Evolutionary conservation across 2,888 invertebrate species (phyloP), one percentile per base, ranked within the genome.

Genomic region (Andrena fulva): DNA sequence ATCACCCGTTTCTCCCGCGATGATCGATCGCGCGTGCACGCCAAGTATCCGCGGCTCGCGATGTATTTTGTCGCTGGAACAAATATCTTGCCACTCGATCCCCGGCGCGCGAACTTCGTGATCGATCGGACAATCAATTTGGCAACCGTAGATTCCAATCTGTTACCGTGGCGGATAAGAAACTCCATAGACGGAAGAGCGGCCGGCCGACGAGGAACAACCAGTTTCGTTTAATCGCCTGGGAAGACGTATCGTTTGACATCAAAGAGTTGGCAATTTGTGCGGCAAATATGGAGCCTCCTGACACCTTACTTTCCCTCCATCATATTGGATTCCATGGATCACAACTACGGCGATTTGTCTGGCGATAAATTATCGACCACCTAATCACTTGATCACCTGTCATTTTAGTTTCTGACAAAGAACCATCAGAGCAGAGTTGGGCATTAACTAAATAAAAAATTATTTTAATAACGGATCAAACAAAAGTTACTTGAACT

Each of bases 111-210:
- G 83, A 88, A 88, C 83, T 88, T 88, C 72, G 80, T 88, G 88
- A 88, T 88, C 88, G 88, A 88, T 88, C 83, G 88, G 74, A 89
- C 89, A 83, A 88, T 88, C 87, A 85, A 88, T 88, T 89, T 81
- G 81, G 87, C 82, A 87, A 80, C 79, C 80, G 87, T 77, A 63
- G 85, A 71, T 87, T 83, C 85, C 88, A 85, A 87, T 89, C 89
- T 88, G 87, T 88, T 88, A 87, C 85, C 87, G 63, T 71, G 78
- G 69, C 80, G 69, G 74, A 62, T 77, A 77, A 77, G 81, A 85
- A 75, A 81, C 80, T 66, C n/a, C 20, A 52, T 52, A 54, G 64
- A 66, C 69, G 78, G 80, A 72, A 60, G 70, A 79, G 68, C 35
- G 42, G 52, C 54, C 77, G 67, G 42, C 42, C 42, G 42, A 42